Conservation (phyloP, 2,797 vertebrate genomes). For the Pseudotriccus pelzelni region DNA sequence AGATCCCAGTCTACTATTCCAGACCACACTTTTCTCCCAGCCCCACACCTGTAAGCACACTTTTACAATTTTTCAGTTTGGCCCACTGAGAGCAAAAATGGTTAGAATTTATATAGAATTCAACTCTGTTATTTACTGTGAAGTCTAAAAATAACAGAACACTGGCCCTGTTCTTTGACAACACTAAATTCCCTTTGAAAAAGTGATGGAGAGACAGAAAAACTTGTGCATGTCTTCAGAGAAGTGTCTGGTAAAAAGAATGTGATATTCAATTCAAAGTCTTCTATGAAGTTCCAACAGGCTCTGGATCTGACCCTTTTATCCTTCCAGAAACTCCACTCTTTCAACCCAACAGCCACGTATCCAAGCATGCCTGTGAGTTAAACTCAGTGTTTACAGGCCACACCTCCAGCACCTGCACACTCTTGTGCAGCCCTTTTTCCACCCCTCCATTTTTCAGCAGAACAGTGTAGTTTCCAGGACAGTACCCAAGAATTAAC, state of each 20-base stretch:
- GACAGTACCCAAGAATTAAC: background rate
- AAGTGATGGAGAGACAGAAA: background rate
- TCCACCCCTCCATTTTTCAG: background rate
- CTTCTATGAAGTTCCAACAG: background rate
- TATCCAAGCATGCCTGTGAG: background rate
- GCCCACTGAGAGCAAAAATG: background rate
- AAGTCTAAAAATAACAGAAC: background rate
- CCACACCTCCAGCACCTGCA: background rate
- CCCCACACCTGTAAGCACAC: background rate
- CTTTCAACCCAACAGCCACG: background rate
- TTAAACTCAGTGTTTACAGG: background rate
- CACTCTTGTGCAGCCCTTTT: background rate
- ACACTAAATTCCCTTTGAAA: background rate
- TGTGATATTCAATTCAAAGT: fast-evolving
- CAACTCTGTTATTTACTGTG: background rate
- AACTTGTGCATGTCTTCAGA: background rate
- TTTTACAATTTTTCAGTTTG: background rate
- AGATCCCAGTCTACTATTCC: background rate
- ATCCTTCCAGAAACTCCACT: background rate
- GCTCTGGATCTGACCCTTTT: background rate
- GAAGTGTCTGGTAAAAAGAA: background rate
- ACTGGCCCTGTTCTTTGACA: background rate
- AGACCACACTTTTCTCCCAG: background rate
- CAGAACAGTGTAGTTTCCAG: background rate
- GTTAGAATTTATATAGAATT: background rate